Conservation (phyloP, 2,888 invertebrate genomes). For the Lapara coniferarum region DNA sequence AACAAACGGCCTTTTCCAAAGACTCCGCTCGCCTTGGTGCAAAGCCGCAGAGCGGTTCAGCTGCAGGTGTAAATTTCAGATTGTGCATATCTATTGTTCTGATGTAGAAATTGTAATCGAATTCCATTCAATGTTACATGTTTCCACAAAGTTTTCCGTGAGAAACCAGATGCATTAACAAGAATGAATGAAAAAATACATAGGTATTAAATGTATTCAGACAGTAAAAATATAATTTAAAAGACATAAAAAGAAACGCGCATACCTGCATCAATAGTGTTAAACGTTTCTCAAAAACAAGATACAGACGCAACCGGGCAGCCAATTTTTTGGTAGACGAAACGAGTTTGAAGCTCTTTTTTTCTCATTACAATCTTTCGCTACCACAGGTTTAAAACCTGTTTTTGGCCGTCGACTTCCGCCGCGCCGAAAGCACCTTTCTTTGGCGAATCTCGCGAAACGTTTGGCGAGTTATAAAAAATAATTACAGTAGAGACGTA, state of each 20-base stretch:
- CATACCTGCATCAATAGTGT: background rate
- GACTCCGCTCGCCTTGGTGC: background rate
- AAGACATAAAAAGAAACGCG: background rate
- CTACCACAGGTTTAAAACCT: background rate
- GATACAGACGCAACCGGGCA: background rate
- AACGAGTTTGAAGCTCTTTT: conserved; percentile 19
- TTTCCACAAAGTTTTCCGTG: background rate
- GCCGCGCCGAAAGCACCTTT: conserved; percentile 19
- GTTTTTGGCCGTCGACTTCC: conserved; percentile 20
- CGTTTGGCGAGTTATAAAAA: conserved; percentile 19
- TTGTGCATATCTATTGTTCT: conserved; percentile 9
- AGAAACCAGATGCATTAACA: background rate
- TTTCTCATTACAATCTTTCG: background rate
- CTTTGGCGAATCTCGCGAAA: conserved; percentile 3
- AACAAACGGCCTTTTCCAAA: conserved; percentile 16
- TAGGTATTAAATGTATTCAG: background rate
- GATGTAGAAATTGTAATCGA: conserved; percentile 1
- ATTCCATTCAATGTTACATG: background rate
- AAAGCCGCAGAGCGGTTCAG: conserved; percentile 18
- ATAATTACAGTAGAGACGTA: background rate
- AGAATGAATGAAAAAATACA: background rate
- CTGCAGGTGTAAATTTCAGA: conserved; percentile 21
- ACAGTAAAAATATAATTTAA: background rate
- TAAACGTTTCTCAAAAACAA: conserved; percentile 5
- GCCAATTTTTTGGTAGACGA: conserved; percentile 15